phyloP scores from a whole-genome alignment of 2,888 invertebrate genomes.

The Lithophane leautieri region DNA sequence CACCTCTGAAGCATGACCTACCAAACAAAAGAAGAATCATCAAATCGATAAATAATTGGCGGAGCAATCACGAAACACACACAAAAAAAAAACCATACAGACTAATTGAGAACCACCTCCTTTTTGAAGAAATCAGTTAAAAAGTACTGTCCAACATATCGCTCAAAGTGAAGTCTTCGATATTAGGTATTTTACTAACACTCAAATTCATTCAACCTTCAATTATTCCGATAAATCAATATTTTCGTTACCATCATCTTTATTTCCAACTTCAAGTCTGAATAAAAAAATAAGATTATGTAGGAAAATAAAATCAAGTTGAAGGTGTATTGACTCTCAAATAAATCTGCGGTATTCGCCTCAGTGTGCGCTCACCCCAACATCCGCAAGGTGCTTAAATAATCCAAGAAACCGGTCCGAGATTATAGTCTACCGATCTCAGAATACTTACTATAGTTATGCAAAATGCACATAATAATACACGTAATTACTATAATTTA shows the following conservation, averaged over 20 bases:
- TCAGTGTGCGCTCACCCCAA: conserved; percentile 41
- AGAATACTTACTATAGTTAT: conserved; percentile 45
- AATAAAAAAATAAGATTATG: background rate
- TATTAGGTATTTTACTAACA: conserved; percentile 13
- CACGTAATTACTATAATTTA: conserved; percentile 13
- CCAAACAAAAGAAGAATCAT: background rate
- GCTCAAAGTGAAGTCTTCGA: background rate
- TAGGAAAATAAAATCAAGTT: background rate
- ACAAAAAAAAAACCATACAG: too few species aligned
- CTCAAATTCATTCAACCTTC: conserved; percentile 23
- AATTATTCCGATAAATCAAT: conserved; percentile 19
- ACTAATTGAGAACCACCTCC: too few species aligned
- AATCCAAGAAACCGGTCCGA: conserved; percentile 50
- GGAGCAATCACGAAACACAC: too few species aligned
- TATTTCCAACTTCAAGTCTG: background rate
- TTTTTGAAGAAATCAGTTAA: too few species aligned
- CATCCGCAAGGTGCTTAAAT: conserved; percentile 57
- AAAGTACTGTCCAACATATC: background rate
- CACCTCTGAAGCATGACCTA: too few species aligned
- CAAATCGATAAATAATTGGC: too few species aligned
- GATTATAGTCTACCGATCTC: conserved; percentile 38
- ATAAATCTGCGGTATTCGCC: background rate
- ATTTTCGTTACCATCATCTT: background rate
- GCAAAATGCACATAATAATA: conserved; percentile 41
- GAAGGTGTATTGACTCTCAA: background rate